phyloP scores from a whole-genome alignment of 2,113 vertebrate species.

The Chaenocephalus aceratus region DNA sequence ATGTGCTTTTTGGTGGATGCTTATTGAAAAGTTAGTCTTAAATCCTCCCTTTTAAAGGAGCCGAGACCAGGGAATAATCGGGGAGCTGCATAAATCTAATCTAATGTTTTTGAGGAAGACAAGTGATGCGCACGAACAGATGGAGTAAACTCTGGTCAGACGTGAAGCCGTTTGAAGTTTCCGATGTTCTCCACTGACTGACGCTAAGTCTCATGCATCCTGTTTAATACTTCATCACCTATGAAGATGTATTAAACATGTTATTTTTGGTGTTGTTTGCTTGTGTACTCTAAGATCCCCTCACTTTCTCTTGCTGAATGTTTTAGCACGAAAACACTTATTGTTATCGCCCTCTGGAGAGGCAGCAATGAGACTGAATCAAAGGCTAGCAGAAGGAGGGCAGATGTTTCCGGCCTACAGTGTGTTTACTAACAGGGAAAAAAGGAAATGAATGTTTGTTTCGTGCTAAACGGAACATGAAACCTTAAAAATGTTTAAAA shows the following conservation, averaged over 20 bases:
- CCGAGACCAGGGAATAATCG: no score
- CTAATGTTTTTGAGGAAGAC: no score
- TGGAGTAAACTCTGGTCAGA: slow-evolving; percentile 32
- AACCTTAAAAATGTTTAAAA: neutral
- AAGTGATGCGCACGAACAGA: slow-evolving; percentile 29
- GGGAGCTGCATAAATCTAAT: no score
- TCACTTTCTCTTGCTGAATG: neutral
- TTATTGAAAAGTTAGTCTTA: no score
- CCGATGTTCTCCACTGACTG: slow-evolving; percentile 42
- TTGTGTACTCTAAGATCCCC: neutral
- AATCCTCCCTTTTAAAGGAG: no score
- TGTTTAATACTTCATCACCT: slow-evolving; percentile 29
- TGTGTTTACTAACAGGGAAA: neutral
- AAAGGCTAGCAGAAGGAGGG: neutral
- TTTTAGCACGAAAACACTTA: slow-evolving; percentile 23
- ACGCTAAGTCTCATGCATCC: no score
- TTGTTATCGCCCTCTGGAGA: slow-evolving; percentile 31
- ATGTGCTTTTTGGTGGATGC: no score
- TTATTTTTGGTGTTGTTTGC: slow-evolving; percentile 20
- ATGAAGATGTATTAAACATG: slow-evolving; percentile 15
- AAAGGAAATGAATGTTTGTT: neutral
- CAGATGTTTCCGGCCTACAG: neutral
- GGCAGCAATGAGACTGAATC: neutral
- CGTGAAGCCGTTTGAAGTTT: slow-evolving; percentile 58
- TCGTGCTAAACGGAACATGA: neutral